phyloP scores from a whole-genome alignment of 2,888 invertebrate genomes.

The Pristionchus arcanus region DNA sequence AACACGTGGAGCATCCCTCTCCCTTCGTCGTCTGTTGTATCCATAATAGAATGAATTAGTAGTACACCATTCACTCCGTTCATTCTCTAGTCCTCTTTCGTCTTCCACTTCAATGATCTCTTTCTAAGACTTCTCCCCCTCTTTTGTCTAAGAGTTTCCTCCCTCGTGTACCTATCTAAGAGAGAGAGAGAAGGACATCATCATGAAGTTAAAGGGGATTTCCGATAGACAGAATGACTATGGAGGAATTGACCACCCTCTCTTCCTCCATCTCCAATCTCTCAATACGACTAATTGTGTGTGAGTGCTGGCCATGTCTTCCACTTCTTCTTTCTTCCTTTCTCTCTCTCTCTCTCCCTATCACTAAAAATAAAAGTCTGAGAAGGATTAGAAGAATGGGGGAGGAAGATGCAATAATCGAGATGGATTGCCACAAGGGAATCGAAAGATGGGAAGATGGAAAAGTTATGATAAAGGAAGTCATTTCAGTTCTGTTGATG shows the following conservation, averaged over 20 bases:
- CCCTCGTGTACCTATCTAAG: background rate
- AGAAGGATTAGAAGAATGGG: background rate
- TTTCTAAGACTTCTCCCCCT: conserved; percentile 15
- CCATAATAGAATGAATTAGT: conserved; percentile 26
- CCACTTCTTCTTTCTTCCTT: conserved; percentile 31
- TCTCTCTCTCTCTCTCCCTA: conserved; percentile 37
- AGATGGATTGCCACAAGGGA: background rate
- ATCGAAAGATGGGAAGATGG: background rate
- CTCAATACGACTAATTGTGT: conserved; percentile 29
- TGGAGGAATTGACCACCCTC: conserved; percentile 14
- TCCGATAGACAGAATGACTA: background rate
- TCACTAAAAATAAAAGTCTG: conserved; percentile 43
- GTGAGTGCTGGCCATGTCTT: conserved; percentile 7
- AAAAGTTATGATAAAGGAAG: background rate
- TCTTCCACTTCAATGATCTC: background rate
- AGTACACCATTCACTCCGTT: conserved; percentile 6
- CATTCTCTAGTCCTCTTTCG: conserved; percentile 12
- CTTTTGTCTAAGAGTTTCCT: conserved; percentile 28
- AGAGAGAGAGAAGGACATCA: background rate
- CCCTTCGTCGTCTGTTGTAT: background rate
- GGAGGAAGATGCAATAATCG: conserved; percentile 24
- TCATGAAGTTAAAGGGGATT: background rate
- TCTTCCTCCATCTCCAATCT: conserved; percentile 38
- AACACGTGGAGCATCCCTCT: background rate
- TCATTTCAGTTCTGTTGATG: conserved; percentile 81